Percentiles rank a stretch among this genome's conserved stretches.
phyloP scores from a whole-genome alignment of 1,140 invertebrate genomes.

The Drosophila arizonae region DNA sequence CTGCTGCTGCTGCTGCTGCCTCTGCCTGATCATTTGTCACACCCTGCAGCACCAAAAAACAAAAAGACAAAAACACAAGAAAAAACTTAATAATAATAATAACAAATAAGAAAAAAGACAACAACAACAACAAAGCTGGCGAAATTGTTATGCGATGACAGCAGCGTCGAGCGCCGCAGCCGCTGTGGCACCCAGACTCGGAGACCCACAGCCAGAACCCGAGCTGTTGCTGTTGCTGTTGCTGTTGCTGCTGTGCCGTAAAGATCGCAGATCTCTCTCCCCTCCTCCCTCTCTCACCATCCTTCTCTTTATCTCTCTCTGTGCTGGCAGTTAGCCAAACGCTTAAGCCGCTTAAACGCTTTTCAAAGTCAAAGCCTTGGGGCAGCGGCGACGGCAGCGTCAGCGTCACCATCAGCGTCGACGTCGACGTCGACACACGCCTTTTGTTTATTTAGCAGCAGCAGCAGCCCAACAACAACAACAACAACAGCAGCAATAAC shows the following conservation, averaged over 20 bases:
- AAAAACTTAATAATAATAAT: constrained; percentile 61
- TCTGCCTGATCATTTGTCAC: constrained; percentile 73
- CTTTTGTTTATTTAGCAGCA: constrained; percentile 74
- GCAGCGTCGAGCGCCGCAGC: constrained; percentile 54
- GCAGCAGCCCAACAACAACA: constrained; percentile 29
- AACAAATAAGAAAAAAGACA: constrained; percentile 56
- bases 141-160: constrained; percentile 80
- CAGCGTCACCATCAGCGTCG: constrained; percentile 6
- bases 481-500: constrained; percentile 29
- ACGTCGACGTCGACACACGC: constrained; percentile 59
- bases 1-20: constrained; percentile 20
- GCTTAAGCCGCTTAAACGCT: constrained; percentile 76
- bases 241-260: background rate
- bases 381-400: constrained; percentile 16
- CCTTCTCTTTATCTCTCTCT: background rate
- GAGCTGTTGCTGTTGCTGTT: background rate
- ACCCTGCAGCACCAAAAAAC: constrained; percentile 67
- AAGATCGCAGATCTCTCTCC: constrained; percentile 29
- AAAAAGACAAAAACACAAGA: constrained; percentile 43
- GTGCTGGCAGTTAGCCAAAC: constrained; percentile 22
- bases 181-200: constrained; percentile 30
- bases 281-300: background rate
- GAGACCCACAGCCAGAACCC: constrained; percentile 14
- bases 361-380: constrained; percentile 76
- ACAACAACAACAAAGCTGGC: constrained; percentile 54